phyloP scores from a whole-genome alignment of 2,888 invertebrate genomes.

The Perizoma flavofasciatum region DNA sequence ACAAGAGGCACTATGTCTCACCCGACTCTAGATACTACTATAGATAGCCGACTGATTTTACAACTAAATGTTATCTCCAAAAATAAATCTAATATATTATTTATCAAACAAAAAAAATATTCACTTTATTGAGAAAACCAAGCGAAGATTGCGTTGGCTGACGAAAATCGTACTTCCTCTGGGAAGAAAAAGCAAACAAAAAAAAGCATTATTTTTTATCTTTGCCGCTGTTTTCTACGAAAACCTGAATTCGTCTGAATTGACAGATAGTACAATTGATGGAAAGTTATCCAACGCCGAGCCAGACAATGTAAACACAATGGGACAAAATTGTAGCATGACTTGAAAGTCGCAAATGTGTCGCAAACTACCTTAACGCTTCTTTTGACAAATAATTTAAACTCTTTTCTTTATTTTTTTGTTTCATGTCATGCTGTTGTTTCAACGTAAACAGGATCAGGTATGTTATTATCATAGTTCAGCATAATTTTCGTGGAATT shows the following conservation, averaged over 20 bases:
- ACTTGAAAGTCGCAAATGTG: conserved; percentile 54
- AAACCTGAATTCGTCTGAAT: conserved; percentile 54
- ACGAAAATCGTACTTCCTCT: conserved; percentile 37
- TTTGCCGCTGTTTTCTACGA: conserved; percentile 44
- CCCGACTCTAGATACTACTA: conserved; percentile 47
- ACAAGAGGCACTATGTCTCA: conserved; percentile 60
- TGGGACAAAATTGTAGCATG: conserved; percentile 62
- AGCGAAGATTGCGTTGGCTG: conserved; percentile 40
- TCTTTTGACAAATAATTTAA: conserved; percentile 31
- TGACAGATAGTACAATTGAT: conserved; percentile 62
- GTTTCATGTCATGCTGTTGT: conserved; percentile 52
- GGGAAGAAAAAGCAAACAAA: conserved; percentile 42
- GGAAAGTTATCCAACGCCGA: conserved; percentile 61
- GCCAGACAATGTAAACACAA: conserved; percentile 60
- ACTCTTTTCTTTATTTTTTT: conserved; percentile 50
- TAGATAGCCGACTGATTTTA: conserved; percentile 46
- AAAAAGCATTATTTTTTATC: conserved; percentile 40
- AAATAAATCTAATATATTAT: conserved; percentile 31
- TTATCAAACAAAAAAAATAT: conserved; percentile 39
- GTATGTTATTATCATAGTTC: conserved; percentile 57
- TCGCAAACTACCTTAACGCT: conserved; percentile 33
- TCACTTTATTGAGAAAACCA: conserved; percentile 13
- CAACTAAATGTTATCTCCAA: background rate
- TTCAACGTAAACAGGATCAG: conserved; percentile 63
- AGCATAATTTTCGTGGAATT: conserved; percentile 5